phyloP scores from a whole-genome alignment of 2,888 invertebrate species.

The Pegoplata infirma region DNA sequence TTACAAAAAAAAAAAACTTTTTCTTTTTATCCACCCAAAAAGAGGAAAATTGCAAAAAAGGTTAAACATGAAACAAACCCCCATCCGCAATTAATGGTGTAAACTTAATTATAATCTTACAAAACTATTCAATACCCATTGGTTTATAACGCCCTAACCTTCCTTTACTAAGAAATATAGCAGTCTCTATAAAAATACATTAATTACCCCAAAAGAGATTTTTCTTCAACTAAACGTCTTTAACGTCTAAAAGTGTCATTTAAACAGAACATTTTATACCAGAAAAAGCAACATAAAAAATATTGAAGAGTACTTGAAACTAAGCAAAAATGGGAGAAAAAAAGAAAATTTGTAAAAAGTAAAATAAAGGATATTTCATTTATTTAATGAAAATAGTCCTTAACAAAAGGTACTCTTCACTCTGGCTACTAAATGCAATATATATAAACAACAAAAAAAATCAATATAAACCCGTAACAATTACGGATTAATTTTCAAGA shows the following conservation, averaged over 20 bases:
- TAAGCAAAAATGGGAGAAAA: neutral
- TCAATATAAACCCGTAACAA: constrained; percentile 9
- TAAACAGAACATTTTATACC: neutral
- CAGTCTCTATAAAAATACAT: constrained; percentile 28
- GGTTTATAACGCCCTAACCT: neutral
- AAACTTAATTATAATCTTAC: constrained; percentile 36
- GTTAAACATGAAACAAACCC: constrained; percentile 14
- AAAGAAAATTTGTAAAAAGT: neutral
- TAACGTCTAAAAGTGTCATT: constrained; percentile 36
- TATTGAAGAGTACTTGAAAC: neutral
- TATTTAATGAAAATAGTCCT: constrained; percentile 8
- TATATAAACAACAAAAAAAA: neutral
- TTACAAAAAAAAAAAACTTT: constrained; percentile 9
- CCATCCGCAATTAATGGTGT: constrained; percentile 29
- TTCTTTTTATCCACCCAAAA: neutral
- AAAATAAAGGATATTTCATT: constrained; percentile 33
- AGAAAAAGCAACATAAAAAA: neutral
- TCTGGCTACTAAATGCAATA: neutral
- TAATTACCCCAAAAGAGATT: constrained; percentile 35
- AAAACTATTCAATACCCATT: constrained; percentile 28
- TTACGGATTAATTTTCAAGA: constrained; percentile 31
- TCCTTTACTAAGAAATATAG: constrained; percentile 19
- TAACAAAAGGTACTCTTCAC: neutral
- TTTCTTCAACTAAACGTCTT: neutral
- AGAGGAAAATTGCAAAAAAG: neutral